These are phyloP conservation scores for Eledone cirrhosa DNA, from an alignment of 2,888 invertebrate species.

Conservation along the genomic window DNA sequence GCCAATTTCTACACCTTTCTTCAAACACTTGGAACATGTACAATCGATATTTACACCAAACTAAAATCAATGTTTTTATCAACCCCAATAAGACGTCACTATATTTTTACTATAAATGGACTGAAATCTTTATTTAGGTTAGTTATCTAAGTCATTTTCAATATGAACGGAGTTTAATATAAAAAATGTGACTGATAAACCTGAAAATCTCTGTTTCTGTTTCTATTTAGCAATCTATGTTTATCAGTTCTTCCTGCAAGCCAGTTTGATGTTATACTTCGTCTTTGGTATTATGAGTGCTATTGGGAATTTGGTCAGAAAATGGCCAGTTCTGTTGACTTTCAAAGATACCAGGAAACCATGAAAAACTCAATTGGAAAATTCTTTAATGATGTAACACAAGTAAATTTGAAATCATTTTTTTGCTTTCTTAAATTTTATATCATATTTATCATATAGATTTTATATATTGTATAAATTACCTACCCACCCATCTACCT, in stretches of 20 bases:
- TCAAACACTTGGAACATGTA: constrained; percentile 56
- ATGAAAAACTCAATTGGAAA: constrained; percentile 63
- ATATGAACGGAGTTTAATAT: too few relatives aligned
- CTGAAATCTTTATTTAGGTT: constrained; percentile 64
- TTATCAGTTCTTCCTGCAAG: constrained; percentile 61
- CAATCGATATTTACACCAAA: constrained; percentile 62
- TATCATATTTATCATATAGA: too few relatives aligned
- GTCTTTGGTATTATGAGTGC: constrained; percentile 67
- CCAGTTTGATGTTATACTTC: constrained; percentile 54
- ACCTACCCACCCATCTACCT: too few relatives aligned
- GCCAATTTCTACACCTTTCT: too few relatives aligned
- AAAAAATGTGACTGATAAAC: too few relatives aligned
- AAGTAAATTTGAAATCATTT: constrained; percentile 42
- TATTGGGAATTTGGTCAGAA: constrained; percentile 64
- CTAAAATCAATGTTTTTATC: constrained; percentile 62
- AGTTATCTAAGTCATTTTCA: constrained; percentile 17
- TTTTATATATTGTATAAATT: too few relatives aligned
- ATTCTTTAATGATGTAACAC: constrained; percentile 63
- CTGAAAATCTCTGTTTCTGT: too few relatives aligned
- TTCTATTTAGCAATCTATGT: constrained; percentile 59
- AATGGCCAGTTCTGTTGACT: constrained; percentile 65
- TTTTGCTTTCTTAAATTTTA: too few relatives aligned
- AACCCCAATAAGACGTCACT: constrained; percentile 64
- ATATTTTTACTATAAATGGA: constrained; percentile 63
- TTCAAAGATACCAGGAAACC: constrained; percentile 60